These are phyloP conservation scores for Sciaenops ocellatus DNA, from an alignment of 2,797 vertebrate genomes.

Conservation along the genomic window DNA sequence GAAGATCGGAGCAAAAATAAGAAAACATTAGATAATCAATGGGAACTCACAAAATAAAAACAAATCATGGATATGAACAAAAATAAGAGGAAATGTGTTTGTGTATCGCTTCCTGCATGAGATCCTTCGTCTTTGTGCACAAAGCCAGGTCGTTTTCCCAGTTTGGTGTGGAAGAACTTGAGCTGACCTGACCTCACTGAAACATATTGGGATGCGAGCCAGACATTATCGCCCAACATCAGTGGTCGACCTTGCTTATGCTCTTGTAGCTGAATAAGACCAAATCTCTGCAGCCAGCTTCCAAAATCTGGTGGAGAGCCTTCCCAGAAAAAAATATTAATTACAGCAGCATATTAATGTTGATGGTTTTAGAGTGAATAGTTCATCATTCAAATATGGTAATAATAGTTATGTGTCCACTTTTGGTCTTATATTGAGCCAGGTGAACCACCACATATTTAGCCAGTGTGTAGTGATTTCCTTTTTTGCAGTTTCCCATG, in stretches of 20 bases:
- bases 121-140: background rate
- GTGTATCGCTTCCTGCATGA: too few relatives aligned
- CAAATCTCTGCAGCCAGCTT: constrained; percentile 1
- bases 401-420: constrained; percentile 1
- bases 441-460: background rate
- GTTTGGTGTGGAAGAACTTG: constrained; percentile 2
- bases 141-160: background rate
- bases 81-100: too few relatives aligned
- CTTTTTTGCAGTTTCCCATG: background rate
- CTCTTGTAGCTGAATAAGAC: constrained; percentile 12
- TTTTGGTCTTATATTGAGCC: background rate
- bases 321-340: constrained; percentile 3
- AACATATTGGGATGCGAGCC: background rate
- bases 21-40: too few relatives aligned
- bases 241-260: background rate
- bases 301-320: background rate
- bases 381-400: background rate
- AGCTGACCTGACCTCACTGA: background rate
- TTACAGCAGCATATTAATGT: background rate
- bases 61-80: too few relatives aligned
- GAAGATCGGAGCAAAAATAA: too few relatives aligned
- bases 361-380: background rate
- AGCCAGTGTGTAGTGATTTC: background rate
- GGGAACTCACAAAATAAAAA: too few relatives aligned
- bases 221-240: constrained; percentile 7